phyloP scores from a whole-genome alignment of 2,797 vertebrate genomes.

The Sebastes minor region DNA sequence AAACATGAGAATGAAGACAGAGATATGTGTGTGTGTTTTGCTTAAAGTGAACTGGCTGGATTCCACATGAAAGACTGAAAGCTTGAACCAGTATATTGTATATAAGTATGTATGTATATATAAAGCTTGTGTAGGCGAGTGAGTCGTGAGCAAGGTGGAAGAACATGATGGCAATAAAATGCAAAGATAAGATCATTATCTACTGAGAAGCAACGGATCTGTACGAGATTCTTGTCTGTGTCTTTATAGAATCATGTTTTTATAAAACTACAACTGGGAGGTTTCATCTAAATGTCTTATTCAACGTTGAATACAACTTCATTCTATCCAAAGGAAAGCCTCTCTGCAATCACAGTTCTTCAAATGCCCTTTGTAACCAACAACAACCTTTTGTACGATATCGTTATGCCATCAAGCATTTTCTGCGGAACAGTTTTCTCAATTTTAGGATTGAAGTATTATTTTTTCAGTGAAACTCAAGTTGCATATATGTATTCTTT shows the following conservation, averaged over 20 bases:
- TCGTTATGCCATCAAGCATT: neutral
- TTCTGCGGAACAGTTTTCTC: neutral
- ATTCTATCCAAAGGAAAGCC: neutral
- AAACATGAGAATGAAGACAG: conserved; percentile 29
- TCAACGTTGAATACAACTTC: neutral
- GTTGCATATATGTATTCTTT: neutral
- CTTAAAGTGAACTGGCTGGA: conserved; percentile 31
- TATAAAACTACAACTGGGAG: neutral
- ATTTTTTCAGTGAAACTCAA: neutral
- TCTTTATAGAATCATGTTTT: neutral
- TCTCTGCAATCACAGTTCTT: neutral
- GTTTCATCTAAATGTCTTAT: neutral
- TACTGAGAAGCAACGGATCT: neutral
- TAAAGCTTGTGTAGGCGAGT: neutral
- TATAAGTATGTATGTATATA: neutral
- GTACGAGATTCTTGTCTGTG: too few species aligned
- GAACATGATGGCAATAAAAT: neutral
- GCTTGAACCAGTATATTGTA: neutral
- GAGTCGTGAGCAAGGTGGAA: neutral
- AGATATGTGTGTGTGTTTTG: neutral
- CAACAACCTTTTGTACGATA: neutral
- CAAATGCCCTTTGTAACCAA: neutral
- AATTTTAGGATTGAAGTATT: neutral
- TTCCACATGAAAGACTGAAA: conserved; percentile 35
- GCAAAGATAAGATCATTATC: neutral